These are phyloP conservation scores for Camponotus floridanus DNA, from an alignment of 1,140 invertebrate species.

Conservation along the genomic window DNA sequence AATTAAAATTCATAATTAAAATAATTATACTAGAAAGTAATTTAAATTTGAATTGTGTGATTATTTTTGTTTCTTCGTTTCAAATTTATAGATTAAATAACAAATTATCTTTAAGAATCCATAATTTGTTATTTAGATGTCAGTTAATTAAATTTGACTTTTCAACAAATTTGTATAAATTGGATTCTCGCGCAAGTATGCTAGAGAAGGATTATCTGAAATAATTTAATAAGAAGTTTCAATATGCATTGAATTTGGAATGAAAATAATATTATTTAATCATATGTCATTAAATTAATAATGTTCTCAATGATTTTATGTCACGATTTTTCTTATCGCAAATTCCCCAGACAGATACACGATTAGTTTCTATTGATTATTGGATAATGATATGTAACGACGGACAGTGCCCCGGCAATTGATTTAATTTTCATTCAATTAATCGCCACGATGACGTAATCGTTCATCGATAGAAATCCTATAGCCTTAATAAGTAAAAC, in stretches of 20 bases:
- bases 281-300: background rate
- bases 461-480: conserved; percentile 51
- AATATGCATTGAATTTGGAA: background rate
- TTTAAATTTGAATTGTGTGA: background rate
- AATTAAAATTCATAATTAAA: background rate
- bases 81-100: background rate
- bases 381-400: background rate
- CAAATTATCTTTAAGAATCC: background rate
- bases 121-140: background rate
- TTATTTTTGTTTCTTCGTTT: background rate
- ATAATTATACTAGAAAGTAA: background rate
- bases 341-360: background rate
- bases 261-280: too few relatives aligned
- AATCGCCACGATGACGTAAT: conserved; percentile 37
- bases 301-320: background rate
- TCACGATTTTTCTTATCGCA: background rate
- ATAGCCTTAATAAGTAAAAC: conserved; percentile 29
- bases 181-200: background rate
- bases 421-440: conserved; percentile 58
- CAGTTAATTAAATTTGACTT: background rate
- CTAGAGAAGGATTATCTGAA: background rate
- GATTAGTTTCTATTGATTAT: background rate
- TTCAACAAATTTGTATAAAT: background rate
- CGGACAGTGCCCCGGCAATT: background rate
- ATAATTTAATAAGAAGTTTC: background rate